Percentiles rank a stretch among this genome's conserved stretches.
Evolutionary conservation across 2,797 vertebrate species (phyloP).

Genomic region (Triplophysa yarkandensis): DNA sequence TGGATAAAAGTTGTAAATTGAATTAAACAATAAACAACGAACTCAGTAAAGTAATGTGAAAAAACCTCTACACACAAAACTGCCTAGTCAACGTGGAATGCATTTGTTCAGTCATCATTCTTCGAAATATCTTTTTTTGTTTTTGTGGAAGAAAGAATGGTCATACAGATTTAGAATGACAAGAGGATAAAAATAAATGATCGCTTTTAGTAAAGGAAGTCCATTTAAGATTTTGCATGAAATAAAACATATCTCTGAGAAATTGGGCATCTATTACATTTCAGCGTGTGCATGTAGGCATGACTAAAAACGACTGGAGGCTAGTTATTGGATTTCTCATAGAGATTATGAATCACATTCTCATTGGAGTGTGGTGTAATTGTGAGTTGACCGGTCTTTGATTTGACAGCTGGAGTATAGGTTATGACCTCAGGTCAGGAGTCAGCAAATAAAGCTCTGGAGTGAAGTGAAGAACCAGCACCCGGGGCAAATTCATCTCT

Average conservation of each 20-base stretch:
- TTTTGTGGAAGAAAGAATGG: no score
- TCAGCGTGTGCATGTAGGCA: background rate
- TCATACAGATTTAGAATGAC: no score
- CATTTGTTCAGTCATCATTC: no score
- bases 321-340: conserved; percentile 27
- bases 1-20: no score
- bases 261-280: background rate
- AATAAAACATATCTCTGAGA: background rate
- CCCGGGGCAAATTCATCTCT: conserved; percentile 63
- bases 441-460: conserved; percentile 70
- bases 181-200: no score
- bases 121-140: no score
- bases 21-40: no score
- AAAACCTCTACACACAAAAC: no score
- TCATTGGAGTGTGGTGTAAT: conserved; percentile 24
- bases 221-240: no score
- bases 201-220: no score
- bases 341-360: conserved; percentile 24
- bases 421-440: conserved; percentile 61
- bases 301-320: conserved; percentile 4
- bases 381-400: conserved; percentile 58
- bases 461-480: conserved; percentile 63
- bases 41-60: no score
- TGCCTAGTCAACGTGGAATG: no score
- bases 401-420: conserved; percentile 59